Evolutionary conservation across 2,797 vertebrate genomes (phyloP), one percentile per base, ranked within the genome.

Genomic region (Scleropages formosus): DNA sequence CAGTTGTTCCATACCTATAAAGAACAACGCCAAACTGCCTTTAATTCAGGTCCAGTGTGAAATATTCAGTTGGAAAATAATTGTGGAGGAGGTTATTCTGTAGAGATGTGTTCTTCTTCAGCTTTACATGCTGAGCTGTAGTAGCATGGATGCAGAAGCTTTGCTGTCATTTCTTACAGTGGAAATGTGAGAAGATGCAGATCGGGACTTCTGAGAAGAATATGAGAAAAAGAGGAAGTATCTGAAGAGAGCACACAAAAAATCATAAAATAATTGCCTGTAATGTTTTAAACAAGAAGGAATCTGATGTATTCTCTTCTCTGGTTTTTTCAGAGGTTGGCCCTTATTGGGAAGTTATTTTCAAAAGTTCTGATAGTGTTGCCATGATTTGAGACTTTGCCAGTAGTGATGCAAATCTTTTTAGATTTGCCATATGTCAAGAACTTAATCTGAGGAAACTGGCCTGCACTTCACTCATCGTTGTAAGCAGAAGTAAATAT

Each of bases 341-440:
- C 58, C 64, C 22, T 78, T 15, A 62, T 27, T 18, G 12, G 61
- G 53, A 64, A 20, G 65, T 73, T 74, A 62, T 78, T 77, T 64
- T 74, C 56, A 49, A 56, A 62, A 59, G 76, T 69, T 39, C 72
- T 22, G 46, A 61, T 51, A 24, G 22, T 74, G 72, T 2, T n/a
- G 73, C 39, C 4, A 58, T 24, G 61, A 59, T 60, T 6, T 7
- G n/a, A 44, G 59, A 15, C 58, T 74, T 72, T 49, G 60, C 26
- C 75, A 16, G 39, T 58, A 51, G 72, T 51, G 49, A 73, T 27
- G 71, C 66, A 47, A 51, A 18, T 81, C 80, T 80, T 60, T 59
- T 64, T 66, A 65, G 64, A 59, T 58, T 76, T 68, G 47, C 80
- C 85, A 68, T 74, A 60, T 0, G 0, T 66, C 31, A 47, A 63